phyloP scores from a whole-genome alignment of 53 echinoderm and acorn worm species.

The Actinopyga echinites region DNA sequence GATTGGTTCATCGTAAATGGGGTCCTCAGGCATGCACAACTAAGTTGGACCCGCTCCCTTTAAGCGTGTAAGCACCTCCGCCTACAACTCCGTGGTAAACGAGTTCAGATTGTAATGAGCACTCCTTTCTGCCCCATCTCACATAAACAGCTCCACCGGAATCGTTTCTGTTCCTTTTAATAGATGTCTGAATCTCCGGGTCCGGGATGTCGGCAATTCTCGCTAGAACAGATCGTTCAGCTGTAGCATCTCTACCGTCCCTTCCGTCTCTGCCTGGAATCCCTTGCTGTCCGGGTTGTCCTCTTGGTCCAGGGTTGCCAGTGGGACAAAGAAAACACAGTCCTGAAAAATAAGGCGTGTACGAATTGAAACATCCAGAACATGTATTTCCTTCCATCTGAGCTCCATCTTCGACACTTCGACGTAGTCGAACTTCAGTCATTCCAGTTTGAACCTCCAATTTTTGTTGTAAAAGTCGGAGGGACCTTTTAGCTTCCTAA shows the following conservation, averaged over 20 bases:
- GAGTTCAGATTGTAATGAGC: neutral
- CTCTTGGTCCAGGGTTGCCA: neutral
- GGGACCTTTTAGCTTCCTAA: no score
- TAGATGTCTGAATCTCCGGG: neutral
- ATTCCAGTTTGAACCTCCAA: no score
- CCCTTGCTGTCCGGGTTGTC: neutral
- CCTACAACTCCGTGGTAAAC: constrained; percentile 22
- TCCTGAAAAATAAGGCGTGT: neutral
- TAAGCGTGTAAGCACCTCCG: constrained; percentile 23
- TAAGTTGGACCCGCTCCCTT: constrained; percentile 29
- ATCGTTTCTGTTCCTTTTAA: neutral
- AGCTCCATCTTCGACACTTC: neutral
- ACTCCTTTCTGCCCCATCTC: constrained; percentile 34
- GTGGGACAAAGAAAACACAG: constrained; percentile 19
- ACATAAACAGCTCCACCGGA: constrained; percentile 15
- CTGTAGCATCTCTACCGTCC: neutral
- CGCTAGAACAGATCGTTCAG: neutral
- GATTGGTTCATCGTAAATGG: constrained; percentile 16
- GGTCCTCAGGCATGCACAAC: constrained; percentile 32
- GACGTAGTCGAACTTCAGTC: neutral
- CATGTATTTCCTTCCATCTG: neutral
- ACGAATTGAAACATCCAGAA: neutral
- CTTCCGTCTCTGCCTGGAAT: neutral
- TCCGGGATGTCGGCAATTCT: neutral
- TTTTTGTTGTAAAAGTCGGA: no score